Evolutionary conservation across 1,140 invertebrate genomes (phyloP), one percentile per base, ranked within the genome.

Genomic region (Triops longicaudatus): DNA sequence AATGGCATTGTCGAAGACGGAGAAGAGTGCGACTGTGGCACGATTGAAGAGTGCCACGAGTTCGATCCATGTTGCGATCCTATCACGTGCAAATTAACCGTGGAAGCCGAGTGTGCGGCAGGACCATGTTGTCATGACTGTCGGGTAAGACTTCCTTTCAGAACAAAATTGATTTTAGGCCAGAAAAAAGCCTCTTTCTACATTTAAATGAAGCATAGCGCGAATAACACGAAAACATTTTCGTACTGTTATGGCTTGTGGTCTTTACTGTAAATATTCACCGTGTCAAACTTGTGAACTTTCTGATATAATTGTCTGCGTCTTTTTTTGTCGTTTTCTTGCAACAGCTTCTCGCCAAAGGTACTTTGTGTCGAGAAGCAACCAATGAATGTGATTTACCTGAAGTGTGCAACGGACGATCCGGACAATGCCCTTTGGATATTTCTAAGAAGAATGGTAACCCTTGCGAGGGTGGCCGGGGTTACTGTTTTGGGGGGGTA

Each of bases 41-140:
- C 90, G 63, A 90, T 93, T 79, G 89, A 96, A 78, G 92, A 97
- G 80, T 98, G 96, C 86, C 87, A 90, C 27, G 85, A 89, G 76
- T 85, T 87, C 44, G 96, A 98, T 86, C 93, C 94, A 1, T 98
- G 96, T 85, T 98, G 96, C 86, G 95, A 98, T 85, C 93, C 94
- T 75, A 92, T 94, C 82, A 98, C 96, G 26, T 98, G 97, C 85
- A 93, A 95, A 78, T 88, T 98, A 27, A 93, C 90, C 74, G 91
- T 91, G 74, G 95, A 97, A 84, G 91, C 96, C 0, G 90, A 97
- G 85, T 98, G 97, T 84, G 93, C 95, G 41, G 89, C 89, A 17
- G 96, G 96, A 9, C 91, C 92, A 28, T 98, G 97, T 86, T 98
- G 97, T 84, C 91, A 92, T 80, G 89, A 93, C 80, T 97, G 94